Base-by-base conservation (phyloP, 2,797 vertebrate species). In the Alfaro cultratus region DNA sequence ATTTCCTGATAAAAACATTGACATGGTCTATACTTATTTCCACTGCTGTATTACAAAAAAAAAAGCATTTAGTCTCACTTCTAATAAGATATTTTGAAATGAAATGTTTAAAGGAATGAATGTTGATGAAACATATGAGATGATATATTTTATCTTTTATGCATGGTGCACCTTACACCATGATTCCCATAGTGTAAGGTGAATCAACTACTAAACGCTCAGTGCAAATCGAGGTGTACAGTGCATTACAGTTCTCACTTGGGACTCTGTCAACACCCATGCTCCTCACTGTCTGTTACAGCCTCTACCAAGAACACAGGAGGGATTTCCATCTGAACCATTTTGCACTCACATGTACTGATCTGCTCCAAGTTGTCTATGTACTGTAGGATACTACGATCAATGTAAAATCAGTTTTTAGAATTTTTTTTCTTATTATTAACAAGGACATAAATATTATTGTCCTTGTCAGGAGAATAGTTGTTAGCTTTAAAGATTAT, bases 261-360 rank as follows among this genome's bases (percentile, higher is more conserved):
- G 87, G 90, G 86, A 84, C 86, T 88, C 93, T 95, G 95, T 96
- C 95, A 94, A 92, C 93, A 93, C 90, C 87, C 87, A 93, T 95
- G 89, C 92, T 94, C 88, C 89, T 94, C 85, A 79, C 92, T 94
- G 93, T 95, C 93, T 92, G 90, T 92, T 92, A 91, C 64, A 88
- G 80, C 84, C 73, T 87, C 85, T 81, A 83, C 79, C 92, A 88
- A 89, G 88, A 89, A 87, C 91, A 85, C 87, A 70, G 87, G 87
- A 88, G 90, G 89, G 74, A 74, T 73, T 75, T 41, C 74, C 81
- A 45, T 89, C 88, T 88, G 80, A 90, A 88, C 78, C 85, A 83
- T 79, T 80, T 82, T 77, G 73, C 85, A 86, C 82, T 74, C 77
- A 39, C 78, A 71, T 79, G 79, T 72, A 57, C 80, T 75, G 83